Conservation (phyloP, 2,113 vertebrate genomes). For the Coryphaenoides rupestris region DNA sequence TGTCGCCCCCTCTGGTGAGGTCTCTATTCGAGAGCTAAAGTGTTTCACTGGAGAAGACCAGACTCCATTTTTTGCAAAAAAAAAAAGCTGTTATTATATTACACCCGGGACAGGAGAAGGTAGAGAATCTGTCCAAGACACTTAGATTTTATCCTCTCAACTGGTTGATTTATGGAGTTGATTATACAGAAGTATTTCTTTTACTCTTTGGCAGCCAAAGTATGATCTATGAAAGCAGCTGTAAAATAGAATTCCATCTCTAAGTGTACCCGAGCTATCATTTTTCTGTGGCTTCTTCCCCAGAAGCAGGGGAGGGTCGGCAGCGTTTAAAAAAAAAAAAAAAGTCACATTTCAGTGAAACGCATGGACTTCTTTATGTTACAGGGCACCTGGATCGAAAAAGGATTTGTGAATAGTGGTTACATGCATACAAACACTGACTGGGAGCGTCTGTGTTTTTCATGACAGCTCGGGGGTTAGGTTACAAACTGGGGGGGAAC, state of each 20-base stretch:
- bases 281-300: conserved; percentile 30
- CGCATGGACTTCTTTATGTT: conserved; percentile 19
- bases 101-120: conserved; percentile 16
- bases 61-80: conserved; percentile 15
- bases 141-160: conserved; percentile 41
- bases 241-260: conserved; percentile 32
- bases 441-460: conserved; percentile 27
- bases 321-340: conserved; percentile 46
- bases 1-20: conserved; percentile 33
- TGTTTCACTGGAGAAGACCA: conserved; percentile 36
- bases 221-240: conserved; percentile 50
- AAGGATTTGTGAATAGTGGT: conserved; percentile 41
- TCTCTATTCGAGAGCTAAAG: conserved; percentile 38
- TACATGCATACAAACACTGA: conserved; percentile 32
- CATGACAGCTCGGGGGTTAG: conserved; percentile 24
- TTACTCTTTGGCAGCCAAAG: conserved; percentile 41
- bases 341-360: conserved; percentile 33
- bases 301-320: conserved; percentile 13
- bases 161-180: conserved; percentile 57
- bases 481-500: conserved; percentile 7
- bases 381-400: conserved; percentile 28
- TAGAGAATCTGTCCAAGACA: conserved; percentile 31
- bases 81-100: conserved; percentile 39
- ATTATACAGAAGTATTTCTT: conserved; percentile 45
- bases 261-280: conserved; percentile 31